Percentiles rank a stretch among this genome's conserved stretches.
Evolutionary conservation across 2,113 vertebrate genomes (phyloP).

Genomic region (Bagarius yarrelli): DNA sequence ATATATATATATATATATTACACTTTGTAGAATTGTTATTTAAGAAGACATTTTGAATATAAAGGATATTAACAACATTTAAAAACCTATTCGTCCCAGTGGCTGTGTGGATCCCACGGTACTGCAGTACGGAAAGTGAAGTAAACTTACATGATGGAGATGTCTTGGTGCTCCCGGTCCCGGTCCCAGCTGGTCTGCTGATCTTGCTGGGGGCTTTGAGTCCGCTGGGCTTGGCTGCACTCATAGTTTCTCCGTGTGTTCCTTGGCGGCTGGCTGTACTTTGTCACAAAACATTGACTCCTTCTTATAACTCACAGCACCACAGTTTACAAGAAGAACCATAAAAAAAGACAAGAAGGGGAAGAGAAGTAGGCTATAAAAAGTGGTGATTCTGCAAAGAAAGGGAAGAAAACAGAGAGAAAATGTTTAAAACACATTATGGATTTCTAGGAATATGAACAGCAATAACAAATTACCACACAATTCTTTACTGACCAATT

Average conservation of each 20-base stretch:
- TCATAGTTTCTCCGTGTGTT: conserved; percentile 78
- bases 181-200: conserved; percentile 70
- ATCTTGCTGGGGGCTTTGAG: conserved; percentile 94
- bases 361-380: conserved; percentile 51
- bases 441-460: background rate
- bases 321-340: conserved; percentile 21
- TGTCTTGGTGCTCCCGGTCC: conserved; percentile 73
- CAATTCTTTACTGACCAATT: background rate
- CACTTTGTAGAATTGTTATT: background rate
- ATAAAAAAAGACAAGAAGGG: conserved; percentile 36
- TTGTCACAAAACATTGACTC: conserved; percentile 66
- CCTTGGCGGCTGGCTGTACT: conserved; percentile 54
- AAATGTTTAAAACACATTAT: background rate
- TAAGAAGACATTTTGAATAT: background rate
- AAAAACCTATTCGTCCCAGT: background rate
- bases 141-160: conserved; percentile 69
- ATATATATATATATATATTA: background rate
- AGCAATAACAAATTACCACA: background rate
- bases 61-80: too few relatives aligned
- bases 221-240: conserved; percentile 88
- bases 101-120: background rate
- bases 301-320: conserved; percentile 29
- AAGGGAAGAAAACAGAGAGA: conserved; percentile 64
- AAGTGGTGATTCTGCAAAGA: conserved; percentile 16
- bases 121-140: background rate